phyloP scores from a whole-genome alignment of 2,113 vertebrate genomes.

The Crotalus viridis region DNA sequence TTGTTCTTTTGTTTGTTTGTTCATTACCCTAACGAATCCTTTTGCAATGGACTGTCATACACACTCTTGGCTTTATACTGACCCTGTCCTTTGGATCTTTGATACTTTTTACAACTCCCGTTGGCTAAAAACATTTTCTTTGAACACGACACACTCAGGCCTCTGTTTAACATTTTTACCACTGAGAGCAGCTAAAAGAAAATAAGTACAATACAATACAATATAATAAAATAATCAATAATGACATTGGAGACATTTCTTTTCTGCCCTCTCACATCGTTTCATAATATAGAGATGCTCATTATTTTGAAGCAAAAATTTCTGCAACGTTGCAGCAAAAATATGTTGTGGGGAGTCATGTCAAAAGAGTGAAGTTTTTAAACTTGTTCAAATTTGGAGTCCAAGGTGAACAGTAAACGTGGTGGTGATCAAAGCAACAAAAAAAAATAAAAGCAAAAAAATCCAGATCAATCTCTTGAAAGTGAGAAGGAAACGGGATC shows the following conservation, averaged over 20 bases:
- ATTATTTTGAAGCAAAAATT: neutral
- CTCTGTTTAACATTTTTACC: constrained; percentile 43
- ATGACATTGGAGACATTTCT: neutral
- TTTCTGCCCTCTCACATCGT: constrained; percentile 11
- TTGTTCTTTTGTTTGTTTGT: constrained; percentile 28
- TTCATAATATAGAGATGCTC: neutral
- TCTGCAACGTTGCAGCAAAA: neutral
- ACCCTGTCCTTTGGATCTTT: constrained; percentile 49
- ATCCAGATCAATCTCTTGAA: neutral
- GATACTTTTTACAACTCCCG: constrained; percentile 46
- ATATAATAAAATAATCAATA: constrained; percentile 6
- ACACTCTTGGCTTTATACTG: constrained; percentile 45
- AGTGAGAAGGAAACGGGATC: neutral
- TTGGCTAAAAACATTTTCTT: constrained; percentile 43
- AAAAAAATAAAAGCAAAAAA: neutral
- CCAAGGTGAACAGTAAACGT: neutral
- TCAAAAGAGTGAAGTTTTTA: neutral
- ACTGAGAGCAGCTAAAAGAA: constrained; percentile 26
- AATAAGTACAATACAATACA: neutral
- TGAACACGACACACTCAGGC: constrained; percentile 57
- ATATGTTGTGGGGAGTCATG: neutral
- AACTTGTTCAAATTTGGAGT: neutral
- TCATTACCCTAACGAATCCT: constrained; percentile 43
- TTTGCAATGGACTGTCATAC: constrained; percentile 33
- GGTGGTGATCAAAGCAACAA: neutral